Base-by-base conservation (phyloP, 2,888 invertebrate species). In the Sarcophaga carnaria region DNA sequence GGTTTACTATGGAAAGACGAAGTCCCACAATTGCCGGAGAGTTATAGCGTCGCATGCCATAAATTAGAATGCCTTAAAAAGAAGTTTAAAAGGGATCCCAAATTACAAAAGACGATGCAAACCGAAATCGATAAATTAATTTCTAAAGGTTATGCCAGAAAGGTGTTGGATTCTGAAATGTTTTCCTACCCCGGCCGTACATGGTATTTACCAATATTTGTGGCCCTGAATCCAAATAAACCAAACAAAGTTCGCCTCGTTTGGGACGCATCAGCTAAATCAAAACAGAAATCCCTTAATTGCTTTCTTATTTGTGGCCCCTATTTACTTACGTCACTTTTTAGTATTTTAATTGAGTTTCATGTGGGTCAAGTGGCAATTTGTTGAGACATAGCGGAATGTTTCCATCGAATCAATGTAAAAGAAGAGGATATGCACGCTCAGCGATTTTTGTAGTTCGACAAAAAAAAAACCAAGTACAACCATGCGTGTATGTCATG, bases 51-150 rank as follows among this genome's bases (percentile, higher is more conserved):
- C 10, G 82, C 83, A 1, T 59, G 37, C 5, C 74, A 83, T 20
- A 75, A 83, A 20, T 49, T 85, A 14, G 72, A 72, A 54, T 88
- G 85, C 37, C 76, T 88, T 11, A 25, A 79, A 22, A 88, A 81
- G 67, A 88, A 88, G 63, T 86, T 88, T 22, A 81, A 49, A 63
- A 82, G 63, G 10, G 78, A 84, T 63, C 20, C 82, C 12, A 49
- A 62, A 8, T 59, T 86, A 4, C 49, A 59, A 62, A 49, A 75
- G 1, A 85, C 75, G 14, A 88, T 88, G 87, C 80, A 74, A 63
- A 49, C 37, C 11, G 83, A 87, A 79, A 85, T 88, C n/a, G 72
- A 85, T 22, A 86, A 86, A 66, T 71, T 88, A 27, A 14, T 83
- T 22, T 20, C 22, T 0, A 86, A 86, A 71, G 83, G 64, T 10